These are phyloP conservation scores for Metacarcinus magister DNA, from an alignment of 2,888 invertebrate species.

Conservation along the genomic window DNA sequence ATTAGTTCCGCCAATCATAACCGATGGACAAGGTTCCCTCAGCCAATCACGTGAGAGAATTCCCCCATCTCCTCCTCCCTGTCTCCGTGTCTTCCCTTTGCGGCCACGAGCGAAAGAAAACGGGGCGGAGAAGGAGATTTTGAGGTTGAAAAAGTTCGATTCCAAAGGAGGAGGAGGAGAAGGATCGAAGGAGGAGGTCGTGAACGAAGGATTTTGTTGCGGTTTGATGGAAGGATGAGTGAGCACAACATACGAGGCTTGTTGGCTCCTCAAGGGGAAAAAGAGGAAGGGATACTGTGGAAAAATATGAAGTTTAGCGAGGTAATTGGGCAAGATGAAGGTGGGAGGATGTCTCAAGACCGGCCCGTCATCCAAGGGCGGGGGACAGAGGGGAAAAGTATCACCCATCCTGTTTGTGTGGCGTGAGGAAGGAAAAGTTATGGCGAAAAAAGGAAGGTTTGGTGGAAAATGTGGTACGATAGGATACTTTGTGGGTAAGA, in stretches of 20 bases:
- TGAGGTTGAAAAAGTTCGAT: background rate
- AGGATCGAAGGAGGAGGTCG: background rate
- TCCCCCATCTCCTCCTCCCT: background rate
- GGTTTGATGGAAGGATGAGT: background rate
- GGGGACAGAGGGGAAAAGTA: background rate
- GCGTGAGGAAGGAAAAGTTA: background rate
- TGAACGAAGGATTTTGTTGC: background rate
- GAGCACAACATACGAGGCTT: background rate
- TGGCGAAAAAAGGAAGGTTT: background rate
- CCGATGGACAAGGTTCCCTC: background rate
- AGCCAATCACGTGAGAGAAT: slow-evolving; percentile 8
- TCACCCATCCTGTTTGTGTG: background rate
- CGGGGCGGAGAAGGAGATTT: background rate
- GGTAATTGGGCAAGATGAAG: background rate
- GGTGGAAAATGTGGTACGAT: background rate
- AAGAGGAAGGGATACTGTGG: background rate
- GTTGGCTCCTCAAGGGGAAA: background rate
- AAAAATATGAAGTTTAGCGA: background rate
- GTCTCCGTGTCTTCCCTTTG: background rate
- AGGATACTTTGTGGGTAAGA: background rate
- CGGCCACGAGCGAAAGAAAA: background rate
- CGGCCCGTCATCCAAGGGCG: background rate
- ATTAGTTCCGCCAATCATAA: slow-evolving; percentile 41
- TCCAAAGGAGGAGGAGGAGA: background rate
- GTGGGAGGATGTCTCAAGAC: background rate